Base-by-base conservation (phyloP, 1,140 invertebrate genomes). In the Monochamus saltuarius region DNA sequence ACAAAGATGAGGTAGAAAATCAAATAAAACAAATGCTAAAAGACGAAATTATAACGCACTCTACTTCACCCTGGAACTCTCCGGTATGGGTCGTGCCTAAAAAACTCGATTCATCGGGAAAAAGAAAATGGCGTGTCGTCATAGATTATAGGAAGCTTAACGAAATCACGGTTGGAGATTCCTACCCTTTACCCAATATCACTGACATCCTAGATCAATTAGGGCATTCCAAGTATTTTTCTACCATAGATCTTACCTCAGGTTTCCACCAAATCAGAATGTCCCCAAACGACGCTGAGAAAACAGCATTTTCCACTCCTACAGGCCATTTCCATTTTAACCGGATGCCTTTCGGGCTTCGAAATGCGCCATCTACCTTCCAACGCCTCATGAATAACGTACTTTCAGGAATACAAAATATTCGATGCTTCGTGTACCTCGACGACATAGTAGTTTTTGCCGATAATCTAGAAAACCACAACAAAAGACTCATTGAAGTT, bases 171-270 rank as follows among this genome's bases (percentile, higher is more conserved):
- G 65, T 76, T 7, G 63, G 55, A 14, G 73, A 77, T 56, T 51
- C 22, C 22, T 84, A 76, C 68, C 83, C 83, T 0, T 56, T 86
- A 8, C 83, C 82, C 2, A 70, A 75, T 42, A 81, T 84, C 10
- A 72, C 2, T n/a, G 77, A 80, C 7, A 78, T 83, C 10, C 71
- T 77, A 10, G 74, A 80, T 11, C 46, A 59, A 19, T 58, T 84
- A 52, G 67, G 66, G 4, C 65, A 71, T 7, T 61, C 69, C 7
- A 65, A n/a, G 51, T 77, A 70, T 42, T 82, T 82, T 56, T 65
- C 70, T 1, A 69, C 71, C 0, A 47, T 83, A 4, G 79, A 83
- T 67, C 38, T 62, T 10, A 37, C 64, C 63, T 51, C 36, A 4
- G 54, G 54, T 13, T 56, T 59, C 34, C 54, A 61, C 35, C 58